Conservation (phyloP, 2,797 vertebrate genomes). For the Setipinna tenuifilis region DNA sequence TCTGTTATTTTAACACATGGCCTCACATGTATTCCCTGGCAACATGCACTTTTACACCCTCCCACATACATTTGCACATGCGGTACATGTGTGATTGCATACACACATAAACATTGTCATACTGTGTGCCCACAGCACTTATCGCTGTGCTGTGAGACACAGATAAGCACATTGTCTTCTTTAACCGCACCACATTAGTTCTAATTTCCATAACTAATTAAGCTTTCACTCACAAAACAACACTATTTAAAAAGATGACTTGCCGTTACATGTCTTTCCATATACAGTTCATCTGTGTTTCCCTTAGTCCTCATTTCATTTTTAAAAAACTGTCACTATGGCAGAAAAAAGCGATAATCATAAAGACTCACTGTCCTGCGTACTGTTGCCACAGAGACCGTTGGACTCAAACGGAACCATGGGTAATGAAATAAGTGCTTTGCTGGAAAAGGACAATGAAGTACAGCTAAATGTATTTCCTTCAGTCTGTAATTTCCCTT, state of each 20-base stretch:
- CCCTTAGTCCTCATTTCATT: neutral
- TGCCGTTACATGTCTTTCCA: neutral
- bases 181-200: neutral
- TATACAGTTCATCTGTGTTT: neutral
- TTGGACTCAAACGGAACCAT: neutral
- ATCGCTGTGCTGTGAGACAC: neutral
- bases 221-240: neutral
- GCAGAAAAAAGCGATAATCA: neutral
- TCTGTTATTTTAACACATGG: neutral
- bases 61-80: neutral
- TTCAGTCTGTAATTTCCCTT: slow-evolving; percentile 21
- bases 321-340: neutral
- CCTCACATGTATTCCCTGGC: neutral
- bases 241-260: neutral
- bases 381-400: neutral
- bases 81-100: neutral
- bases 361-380: neutral
- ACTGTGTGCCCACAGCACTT: neutral
- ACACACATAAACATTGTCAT: neutral
- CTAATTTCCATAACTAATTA: slow-evolving; percentile 13
- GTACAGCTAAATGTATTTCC: slow-evolving; percentile 31
- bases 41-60: neutral
- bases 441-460: neutral
- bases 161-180: slow-evolving; percentile 19
- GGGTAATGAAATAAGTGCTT: neutral